Base-by-base conservation (phyloP, 2,797 vertebrate species). In the Furcifer pardalis region DNA sequence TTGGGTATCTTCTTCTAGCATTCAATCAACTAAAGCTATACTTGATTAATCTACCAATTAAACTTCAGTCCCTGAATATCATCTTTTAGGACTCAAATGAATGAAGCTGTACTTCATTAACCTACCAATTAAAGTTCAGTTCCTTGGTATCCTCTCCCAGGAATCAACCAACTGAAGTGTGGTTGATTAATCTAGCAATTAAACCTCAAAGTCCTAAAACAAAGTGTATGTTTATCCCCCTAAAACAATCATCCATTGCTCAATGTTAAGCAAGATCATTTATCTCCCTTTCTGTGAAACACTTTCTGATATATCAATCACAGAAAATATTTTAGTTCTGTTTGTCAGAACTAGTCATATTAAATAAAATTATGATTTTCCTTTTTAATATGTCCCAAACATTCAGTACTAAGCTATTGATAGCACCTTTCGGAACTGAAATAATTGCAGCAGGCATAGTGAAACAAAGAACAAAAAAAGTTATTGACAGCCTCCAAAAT, bases 341-440 rank as follows among this genome's bases (percentile, higher is more conserved):
- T 71, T 27, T 23, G 56, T 77, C 42, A 86, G 37, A 88, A 5
- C 2, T 77, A 12, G 56, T 0, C 1, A 32, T 79, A 86, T 81
- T 56, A 84, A 72, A 86, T 84, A 88, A 90, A 86, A 90, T 77
- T 56, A 65, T n/a, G 4, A 49, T 79, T 1, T 81, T 7, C 19
- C 0, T 80, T 87, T 87, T 81, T 32, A 0, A 46, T 81, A 5
- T 86, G 88, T 88, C 44, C 60, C 83, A 69, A 83, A 7, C 56
- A 85, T 82, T 82, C 32, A 42, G 37, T 17, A 49, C 25, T 42
- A 75, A 84, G 77, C 52, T 87, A 80, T 87, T 81, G 63, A 87
- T 5, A 83, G 25, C 75, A 80, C 76, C 0, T 0, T 44, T 66
- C 52, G 84, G 37, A 86, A 83, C 0, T 23, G 5, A 73, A 46